Evolutionary conservation across 2,797 vertebrate species (phyloP).

Genomic region (Danio jaintianensis): DNA sequence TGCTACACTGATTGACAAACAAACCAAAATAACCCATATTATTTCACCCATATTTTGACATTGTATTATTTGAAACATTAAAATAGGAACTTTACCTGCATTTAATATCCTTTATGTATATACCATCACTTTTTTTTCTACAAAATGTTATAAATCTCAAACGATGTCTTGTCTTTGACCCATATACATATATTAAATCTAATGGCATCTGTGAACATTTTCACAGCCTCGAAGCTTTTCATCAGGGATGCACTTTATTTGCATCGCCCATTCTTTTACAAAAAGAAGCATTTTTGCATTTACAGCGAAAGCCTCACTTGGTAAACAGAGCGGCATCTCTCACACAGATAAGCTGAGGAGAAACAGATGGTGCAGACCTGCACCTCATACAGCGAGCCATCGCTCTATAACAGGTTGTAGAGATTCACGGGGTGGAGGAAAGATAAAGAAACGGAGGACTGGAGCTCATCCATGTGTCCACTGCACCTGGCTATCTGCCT

Average conservation of each 20-base stretch:
- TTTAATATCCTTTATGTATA: too few species aligned
- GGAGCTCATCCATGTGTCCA: slow-evolving; percentile 64
- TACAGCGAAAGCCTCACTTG: slow-evolving; percentile 21
- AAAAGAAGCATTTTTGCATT: slow-evolving; percentile 24
- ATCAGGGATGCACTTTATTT: slow-evolving; percentile 21
- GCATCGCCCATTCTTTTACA: slow-evolving; percentile 9
- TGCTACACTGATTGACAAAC: too few species aligned
- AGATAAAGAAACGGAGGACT: slow-evolving; percentile 64
- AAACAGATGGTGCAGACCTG: slow-evolving; percentile 53
- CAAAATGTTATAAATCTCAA: too few species aligned
- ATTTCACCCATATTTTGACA: too few species aligned
- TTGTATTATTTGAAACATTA: too few species aligned
- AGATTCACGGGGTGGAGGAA: slow-evolving; percentile 36
- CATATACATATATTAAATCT: background rate
- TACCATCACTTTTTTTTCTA: too few species aligned
- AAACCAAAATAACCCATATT: too few species aligned
- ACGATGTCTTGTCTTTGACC: too few species aligned
- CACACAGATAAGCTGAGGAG: slow-evolving; percentile 47
- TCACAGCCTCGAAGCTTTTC: slow-evolving; percentile 3
- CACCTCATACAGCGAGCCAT: slow-evolving; percentile 39
- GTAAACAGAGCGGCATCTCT: slow-evolving; percentile 50
- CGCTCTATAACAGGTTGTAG: slow-evolving; percentile 45
- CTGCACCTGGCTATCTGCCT: slow-evolving; percentile 70
- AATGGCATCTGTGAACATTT: background rate
- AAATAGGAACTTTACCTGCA: too few species aligned